phyloP scores from a whole-genome alignment of 2,888 invertebrate genomes.

The Allygus modestus region DNA sequence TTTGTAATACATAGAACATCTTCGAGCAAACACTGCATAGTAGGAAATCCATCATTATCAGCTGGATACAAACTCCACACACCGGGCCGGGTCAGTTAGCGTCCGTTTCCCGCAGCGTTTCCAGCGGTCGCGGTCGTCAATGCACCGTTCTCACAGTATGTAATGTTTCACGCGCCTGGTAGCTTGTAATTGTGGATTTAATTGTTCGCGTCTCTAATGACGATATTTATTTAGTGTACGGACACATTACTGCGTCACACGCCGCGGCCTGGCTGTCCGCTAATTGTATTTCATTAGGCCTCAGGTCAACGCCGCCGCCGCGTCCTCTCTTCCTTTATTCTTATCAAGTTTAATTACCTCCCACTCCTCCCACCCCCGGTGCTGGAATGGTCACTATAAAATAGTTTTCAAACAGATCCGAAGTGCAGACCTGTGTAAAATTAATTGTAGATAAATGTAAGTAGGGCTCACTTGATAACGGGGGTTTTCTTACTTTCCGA shows the following conservation, averaged over 20 bases:
- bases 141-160: neutral
- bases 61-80: no score
- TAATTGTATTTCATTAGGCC: slow-evolving; percentile 57
- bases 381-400: neutral
- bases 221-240: slow-evolving; percentile 50
- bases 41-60: no score
- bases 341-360: slow-evolving; percentile 10
- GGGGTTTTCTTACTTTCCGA: no score
- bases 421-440: no score
- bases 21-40: no score
- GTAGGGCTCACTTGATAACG: no score
- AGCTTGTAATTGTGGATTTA: slow-evolving; percentile 49
- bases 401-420: no score
- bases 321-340: neutral
- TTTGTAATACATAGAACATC: no score
- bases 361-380: neutral
- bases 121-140: neutral
- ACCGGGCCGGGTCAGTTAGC: no score
- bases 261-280: neutral
- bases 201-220: slow-evolving; percentile 54
- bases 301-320: neutral
- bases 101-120: no score
- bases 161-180: slow-evolving; percentile 43
- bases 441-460: no score
- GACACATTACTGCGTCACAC: slow-evolving; percentile 40